Evolutionary conservation across 2,888 invertebrate species (phyloP), one percentile per base, ranked within the genome.

Genomic region (Parelbella ahira): DNA sequence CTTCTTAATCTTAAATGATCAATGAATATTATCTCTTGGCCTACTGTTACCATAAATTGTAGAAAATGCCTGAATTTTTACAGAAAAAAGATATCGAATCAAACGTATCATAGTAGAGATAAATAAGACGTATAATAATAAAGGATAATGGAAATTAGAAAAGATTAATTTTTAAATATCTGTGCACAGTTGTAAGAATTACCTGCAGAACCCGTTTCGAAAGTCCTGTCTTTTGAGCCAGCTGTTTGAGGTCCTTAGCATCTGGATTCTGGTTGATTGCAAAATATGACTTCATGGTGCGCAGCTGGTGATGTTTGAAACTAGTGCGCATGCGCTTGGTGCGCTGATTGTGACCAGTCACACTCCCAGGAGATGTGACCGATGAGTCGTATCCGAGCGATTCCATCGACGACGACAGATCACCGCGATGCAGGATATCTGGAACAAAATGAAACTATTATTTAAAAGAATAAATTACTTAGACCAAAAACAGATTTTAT

Each of bases 231-330:
- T 99, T 99, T 82, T 98, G 97, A 0, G 99, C 97, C 52, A 99
- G 88, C 69, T 98, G 97, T 74, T 99, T 99, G 47, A 99, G 89
- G 75, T 99, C 99, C 79, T 99, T 99, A 39, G 99, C 98, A 69
- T 99, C 99, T 0, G 99, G 99, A 83, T 99, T 99, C 86, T 99
- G 99, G 88, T 99, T 99, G 68, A 99, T 94, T 34, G 97, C 94
- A 77, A 99, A 99, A 79, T 99, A 99, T 25, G 97, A 96, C 84
- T 99, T 99, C 99, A 99, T 99, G 37, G 98, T 98, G 48, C 98
- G 89, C 49, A 99, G 91, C 78, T 99, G 99, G 75, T 99, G 98
- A 77, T 99, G 99, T 75, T 99, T 99, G 89, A 99, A 99, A 56
- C 98, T 98, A 33, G 99, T 99, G 43, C 99, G 90, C 96, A 99